Evolutionary conservation across 2,113 vertebrate genomes (phyloP), one percentile per base, ranked within the genome.

Genomic region (Uria aalge): DNA sequence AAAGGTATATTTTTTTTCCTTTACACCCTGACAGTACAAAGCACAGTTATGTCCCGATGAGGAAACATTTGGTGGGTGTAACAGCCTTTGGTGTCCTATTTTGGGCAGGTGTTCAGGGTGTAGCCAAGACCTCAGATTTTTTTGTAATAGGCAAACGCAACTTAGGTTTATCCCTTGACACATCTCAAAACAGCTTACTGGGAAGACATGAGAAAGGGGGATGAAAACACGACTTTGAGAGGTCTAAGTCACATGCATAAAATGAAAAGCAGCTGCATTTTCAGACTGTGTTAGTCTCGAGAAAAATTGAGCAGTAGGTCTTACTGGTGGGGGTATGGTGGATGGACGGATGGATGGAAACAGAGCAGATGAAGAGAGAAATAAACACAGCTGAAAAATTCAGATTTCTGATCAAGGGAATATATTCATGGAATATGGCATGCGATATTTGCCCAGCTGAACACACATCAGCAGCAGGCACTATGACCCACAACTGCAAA

Each of bases 391-490:
- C 45, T 85, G 76, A 90, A 92, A 91, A 67, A 88, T 66, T 59
- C 83, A 62, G 7, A 68, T 78, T 87, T 91, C 75, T 87, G 75
- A 92, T 81, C 76, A 91, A 92, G 83, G 36, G 57, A 72, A 53
- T 50, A 57, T 26, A 94, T 84, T 95, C 80, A 85, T 64, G 73
- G 83, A 78, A 75, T n/a, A 94, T 22, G 45, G 75, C 74, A 68
- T 19, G 57, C 2, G 4, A 27, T 84, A 68, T 89, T 91, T 96
- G 91, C 76, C 80, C 96, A 94, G 92, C 95, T 97, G 95, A 94
- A 57, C 96, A 94, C 80, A 94, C 94, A 84, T 8, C 64, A 80
- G 90, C 53, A 68, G 75, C 72, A 86, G 78, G 40, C 92, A 92
- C 52, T 5, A 56, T 0, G 18, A 91, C 60, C 68, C 86, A 87